phyloP scores from a whole-genome alignment of 2,888 invertebrate genomes.

The Orthosia gracilis region DNA sequence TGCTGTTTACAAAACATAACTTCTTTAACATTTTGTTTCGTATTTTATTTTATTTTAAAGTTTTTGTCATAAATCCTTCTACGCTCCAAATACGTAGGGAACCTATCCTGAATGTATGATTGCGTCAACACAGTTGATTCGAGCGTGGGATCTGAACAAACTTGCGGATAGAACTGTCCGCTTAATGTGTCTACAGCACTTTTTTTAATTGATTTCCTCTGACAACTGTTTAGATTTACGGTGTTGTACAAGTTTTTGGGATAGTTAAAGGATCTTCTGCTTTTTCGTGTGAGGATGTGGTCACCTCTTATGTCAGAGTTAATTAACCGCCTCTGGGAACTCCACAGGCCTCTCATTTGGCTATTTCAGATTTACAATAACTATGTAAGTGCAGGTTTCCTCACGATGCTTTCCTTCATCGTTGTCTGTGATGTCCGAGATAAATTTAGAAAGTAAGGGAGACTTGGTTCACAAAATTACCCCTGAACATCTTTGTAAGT shows the following conservation, averaged over 20 bases:
- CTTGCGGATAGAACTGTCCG: slow-evolving; percentile 47
- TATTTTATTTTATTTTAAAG: neutral
- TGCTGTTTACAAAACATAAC: neutral
- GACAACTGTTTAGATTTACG: neutral
- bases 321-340: too few relatives aligned
- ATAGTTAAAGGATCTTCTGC: neutral
- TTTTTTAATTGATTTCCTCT: slow-evolving; percentile 58
- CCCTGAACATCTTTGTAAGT: too few relatives aligned
- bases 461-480: too few relatives aligned
- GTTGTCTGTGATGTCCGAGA: too few relatives aligned
- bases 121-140: slow-evolving; percentile 74
- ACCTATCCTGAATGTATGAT: slow-evolving; percentile 70
- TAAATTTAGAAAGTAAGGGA: too few relatives aligned
- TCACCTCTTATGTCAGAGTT: too few relatives aligned
- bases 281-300: too few relatives aligned
- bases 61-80: neutral
- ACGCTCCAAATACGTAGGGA: slow-evolving; percentile 23
- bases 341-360: too few relatives aligned
- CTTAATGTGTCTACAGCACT: slow-evolving; percentile 44
- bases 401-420: too few relatives aligned
- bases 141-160: slow-evolving; percentile 70
- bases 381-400: too few relatives aligned
- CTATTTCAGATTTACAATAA: too few relatives aligned
- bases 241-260: neutral
- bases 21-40: neutral